Conservation (phyloP, 1,140 invertebrate species). For the Meloidogyne exigua region DNA sequence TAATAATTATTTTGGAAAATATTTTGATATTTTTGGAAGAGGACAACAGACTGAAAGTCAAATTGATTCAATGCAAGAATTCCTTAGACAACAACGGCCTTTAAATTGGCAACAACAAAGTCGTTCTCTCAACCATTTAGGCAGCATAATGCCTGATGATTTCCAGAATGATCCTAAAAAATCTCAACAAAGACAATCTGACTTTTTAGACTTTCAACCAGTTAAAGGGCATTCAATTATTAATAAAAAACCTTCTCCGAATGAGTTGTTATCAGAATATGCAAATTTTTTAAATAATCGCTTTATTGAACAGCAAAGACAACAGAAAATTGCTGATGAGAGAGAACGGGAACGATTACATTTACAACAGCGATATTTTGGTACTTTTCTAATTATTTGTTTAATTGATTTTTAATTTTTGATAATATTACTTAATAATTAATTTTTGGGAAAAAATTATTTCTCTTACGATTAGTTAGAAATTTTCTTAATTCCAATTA, state of each 20-base stretch:
- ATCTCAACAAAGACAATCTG: not conserved
- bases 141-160: too few relatives aligned
- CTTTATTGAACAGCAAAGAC: conserved; percentile 38
- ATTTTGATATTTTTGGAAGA: not conserved
- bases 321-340: conserved; percentile 8
- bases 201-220: not conserved
- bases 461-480: too few relatives aligned
- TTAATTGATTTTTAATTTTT: too few relatives aligned
- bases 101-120: not conserved
- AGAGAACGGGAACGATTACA: not conserved
- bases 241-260: not conserved
- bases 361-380: not conserved
- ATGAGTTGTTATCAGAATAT: conserved; percentile 49
- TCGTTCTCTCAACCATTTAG: not conserved
- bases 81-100: not conserved
- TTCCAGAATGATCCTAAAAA: not conserved
- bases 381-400: not conserved
- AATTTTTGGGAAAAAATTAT: too few relatives aligned
- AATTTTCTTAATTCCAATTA: too few relatives aligned
- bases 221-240: not conserved
- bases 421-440: too few relatives aligned
- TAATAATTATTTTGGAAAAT: conserved; percentile 27
- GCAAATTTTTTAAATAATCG: conserved; percentile 62
- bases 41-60: not conserved
- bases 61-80: not conserved